Evolutionary conservation across 2,797 vertebrate genomes (phyloP).

Genomic region (Diglossa cyanea): DNA sequence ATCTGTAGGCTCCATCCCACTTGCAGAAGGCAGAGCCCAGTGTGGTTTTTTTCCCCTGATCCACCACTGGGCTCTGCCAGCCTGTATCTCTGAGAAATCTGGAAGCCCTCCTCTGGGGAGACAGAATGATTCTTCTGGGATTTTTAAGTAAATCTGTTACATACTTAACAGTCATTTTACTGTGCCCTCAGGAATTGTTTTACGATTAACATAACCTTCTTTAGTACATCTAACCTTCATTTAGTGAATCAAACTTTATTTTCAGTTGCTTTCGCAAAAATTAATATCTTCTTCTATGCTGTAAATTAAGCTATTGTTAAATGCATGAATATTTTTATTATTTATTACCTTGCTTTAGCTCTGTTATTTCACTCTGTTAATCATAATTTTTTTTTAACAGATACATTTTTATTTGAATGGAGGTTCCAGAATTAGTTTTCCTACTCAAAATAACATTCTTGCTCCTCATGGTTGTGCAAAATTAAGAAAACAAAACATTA

Average conservation of each 20-base stretch:
- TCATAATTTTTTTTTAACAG: not conserved
- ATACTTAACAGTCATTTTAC: conserved; percentile 34
- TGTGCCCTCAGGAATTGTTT: conserved; percentile 37
- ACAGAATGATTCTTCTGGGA: not conserved
- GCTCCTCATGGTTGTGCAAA: not conserved
- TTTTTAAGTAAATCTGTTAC: conserved; percentile 45
- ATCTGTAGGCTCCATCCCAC: rapidly evolving
- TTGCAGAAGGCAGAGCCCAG: not conserved
- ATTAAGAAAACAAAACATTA: conserved; percentile 14
- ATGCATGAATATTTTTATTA: not conserved
- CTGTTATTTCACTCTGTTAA: not conserved
- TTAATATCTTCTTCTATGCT: not conserved
- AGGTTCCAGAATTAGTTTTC: not conserved
- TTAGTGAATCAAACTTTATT: conserved; percentile 39
- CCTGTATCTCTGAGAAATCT: not conserved
- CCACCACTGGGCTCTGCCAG: not conserved
- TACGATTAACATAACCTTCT: conserved; percentile 24
- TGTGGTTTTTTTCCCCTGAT: not conserved
- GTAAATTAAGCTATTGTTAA: conserved; percentile 27
- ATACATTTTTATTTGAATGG: not conserved
- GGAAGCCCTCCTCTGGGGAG: not conserved
- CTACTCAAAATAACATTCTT: not conserved
- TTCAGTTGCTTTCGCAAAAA: conserved; percentile 18
- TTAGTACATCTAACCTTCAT: conserved; percentile 16
- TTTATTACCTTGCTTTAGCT: not conserved